Percentiles rank a stretch among this genome's conserved stretches.
These are phyloP conservation scores for Acleris holmiana DNA, from an alignment of 2,888 invertebrate genomes.

Conservation along the genomic window DNA sequence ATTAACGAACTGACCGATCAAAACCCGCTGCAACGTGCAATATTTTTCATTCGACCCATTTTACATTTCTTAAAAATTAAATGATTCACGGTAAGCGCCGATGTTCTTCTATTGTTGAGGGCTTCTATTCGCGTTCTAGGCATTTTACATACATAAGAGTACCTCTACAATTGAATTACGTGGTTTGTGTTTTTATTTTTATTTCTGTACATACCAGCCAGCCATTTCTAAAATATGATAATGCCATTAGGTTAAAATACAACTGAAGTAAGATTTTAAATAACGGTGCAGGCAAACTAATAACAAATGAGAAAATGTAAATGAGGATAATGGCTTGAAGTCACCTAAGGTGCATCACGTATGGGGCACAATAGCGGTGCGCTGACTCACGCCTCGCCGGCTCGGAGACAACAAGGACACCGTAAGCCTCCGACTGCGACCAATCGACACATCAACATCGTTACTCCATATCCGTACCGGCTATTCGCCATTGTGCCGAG, in stretches of 20 bases:
- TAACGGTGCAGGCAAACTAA: constrained; percentile 25
- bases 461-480: constrained; percentile 79
- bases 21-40: not conserved
- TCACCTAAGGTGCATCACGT: constrained; percentile 58
- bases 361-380: constrained; percentile 65
- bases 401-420: constrained; percentile 77
- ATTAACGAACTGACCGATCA: too few relatives aligned
- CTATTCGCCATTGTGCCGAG: constrained; percentile 79
- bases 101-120: constrained; percentile 14
- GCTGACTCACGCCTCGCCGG: constrained; percentile 64
- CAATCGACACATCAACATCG: constrained; percentile 78
- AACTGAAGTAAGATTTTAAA: constrained; percentile 18
- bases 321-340: constrained; percentile 43
- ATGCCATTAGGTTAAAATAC: constrained; percentile 15
- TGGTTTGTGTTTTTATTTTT: constrained; percentile 5
- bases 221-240: not conserved
- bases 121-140: constrained; percentile 10
- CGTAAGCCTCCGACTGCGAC: constrained; percentile 63
- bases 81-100: constrained; percentile 1
- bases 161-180: too few relatives aligned
- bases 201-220: constrained; percentile 1
- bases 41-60: constrained; percentile 12
- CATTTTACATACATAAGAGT: not conserved
- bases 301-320: constrained; percentile 26
- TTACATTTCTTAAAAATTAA: constrained; percentile 5